These are phyloP conservation scores for Cinclus cinclus DNA, from an alignment of 2,113 vertebrate species.

Conservation along the genomic window DNA sequence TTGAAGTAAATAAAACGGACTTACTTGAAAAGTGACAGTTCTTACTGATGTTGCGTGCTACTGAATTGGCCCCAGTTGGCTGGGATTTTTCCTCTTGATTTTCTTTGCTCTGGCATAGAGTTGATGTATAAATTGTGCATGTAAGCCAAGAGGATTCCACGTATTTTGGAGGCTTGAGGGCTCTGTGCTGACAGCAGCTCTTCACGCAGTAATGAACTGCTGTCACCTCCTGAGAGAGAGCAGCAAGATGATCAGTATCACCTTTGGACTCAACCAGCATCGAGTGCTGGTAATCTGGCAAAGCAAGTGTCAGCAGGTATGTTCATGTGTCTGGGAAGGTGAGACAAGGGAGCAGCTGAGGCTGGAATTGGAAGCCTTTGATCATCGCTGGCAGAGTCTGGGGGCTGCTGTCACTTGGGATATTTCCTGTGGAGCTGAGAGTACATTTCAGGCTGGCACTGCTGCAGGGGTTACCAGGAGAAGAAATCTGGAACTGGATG, in stretches of 20 bases:
- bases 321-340: rapidly evolving
- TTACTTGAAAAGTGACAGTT: neutral
- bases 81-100: neutral
- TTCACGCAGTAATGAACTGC: neutral
- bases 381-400: rapidly evolving
- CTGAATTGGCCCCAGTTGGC: neutral
- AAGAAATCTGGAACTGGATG: neutral
- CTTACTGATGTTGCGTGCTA: neutral
- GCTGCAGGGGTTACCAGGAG: neutral
- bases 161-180: neutral
- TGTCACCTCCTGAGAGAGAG: neutral
- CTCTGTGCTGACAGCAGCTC: neutral
- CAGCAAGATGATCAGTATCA: neutral
- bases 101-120: neutral
- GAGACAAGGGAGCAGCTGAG: neutral
- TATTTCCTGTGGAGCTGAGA: neutral
- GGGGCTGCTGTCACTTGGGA: neutral
- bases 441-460: rapidly evolving
- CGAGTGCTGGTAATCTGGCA: neutral
- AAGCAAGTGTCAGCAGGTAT: neutral
- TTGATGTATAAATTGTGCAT: neutral
- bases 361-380: rapidly evolving
- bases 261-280: neutral
- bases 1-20: neutral
- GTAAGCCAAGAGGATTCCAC: neutral